Base-by-base conservation (phyloP, 2,113 vertebrate genomes). In the Aspidoscelis tigris region DNA sequence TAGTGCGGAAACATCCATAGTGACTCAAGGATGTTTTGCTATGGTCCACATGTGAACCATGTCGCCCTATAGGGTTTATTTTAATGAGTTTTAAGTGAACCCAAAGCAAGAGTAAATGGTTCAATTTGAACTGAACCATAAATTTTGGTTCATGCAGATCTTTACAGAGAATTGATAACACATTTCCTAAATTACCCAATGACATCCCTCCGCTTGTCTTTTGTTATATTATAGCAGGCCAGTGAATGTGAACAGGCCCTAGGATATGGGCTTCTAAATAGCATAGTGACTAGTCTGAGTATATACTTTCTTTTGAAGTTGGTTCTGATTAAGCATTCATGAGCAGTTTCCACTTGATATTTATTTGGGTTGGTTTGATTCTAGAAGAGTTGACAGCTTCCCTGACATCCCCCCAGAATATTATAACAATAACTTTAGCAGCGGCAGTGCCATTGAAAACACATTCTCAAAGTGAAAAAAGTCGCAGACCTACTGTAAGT, bases 371-470 rank as follows among this genome's bases (percentile, higher is more conserved):
- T 9, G 64, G 86, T 91, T 93, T 91, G 89, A 93, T 82, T 93
- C 82, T 24, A 68, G 76, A 88, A 90, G 65, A 74, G 86, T 78
- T 94, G 93, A 92, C 89, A 95, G 84, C 78, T 91, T 92, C 89
- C 55, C 84, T 77, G 55, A 89, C 86, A 80, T 87, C 80, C 53
- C 53, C 55, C 70, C 84, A 93, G 94, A 94, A 89, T 92, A 85
- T 86, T 90, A 73, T 87, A 92, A 84, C 93, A 93, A 92, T 87
- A 95, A 89, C 82, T 81, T 74, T 85, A 88, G 88, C 80, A 89
- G 90, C 86, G 92, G 90, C 85, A 90, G 85, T 89, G 92, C 92
- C 84, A 87, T 93, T 95, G 93, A 92, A 88, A 89, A 86, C 41
- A 78, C 71, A 85, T 11, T 8, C 66, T 26, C 43, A 61, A 53